Evolutionary conservation across 2,888 invertebrate species (phyloP), one percentile per base, ranked within the genome.

Genomic region (Adineta ricciae): DNA sequence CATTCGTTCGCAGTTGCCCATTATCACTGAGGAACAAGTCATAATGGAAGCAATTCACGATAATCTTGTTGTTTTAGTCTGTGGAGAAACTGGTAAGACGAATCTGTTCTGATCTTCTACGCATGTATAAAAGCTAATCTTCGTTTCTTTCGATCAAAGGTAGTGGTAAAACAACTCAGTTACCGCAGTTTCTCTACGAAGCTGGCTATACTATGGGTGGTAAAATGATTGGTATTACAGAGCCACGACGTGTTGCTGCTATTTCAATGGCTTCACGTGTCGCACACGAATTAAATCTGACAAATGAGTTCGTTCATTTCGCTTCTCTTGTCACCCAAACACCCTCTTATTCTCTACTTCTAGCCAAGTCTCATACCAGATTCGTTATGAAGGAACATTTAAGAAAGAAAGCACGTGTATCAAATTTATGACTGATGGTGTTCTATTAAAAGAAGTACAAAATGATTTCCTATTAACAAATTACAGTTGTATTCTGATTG

Each of bases 401-500:
- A 94, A 94, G 0, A 27, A 84, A 27, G 93, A 93, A 0, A 93
- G 94, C 8, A 99, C 99, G 0, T 94, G 93, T 90, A 95, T 99
- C 86, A 97, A 98, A 91, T 99, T 99, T 89, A 97, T 99, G 97
- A 99, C 99, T 14, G 99, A 99, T 90, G 93, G 99, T 90, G 97
- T 99, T 0, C 92, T 99, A 14, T 91, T 99, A 50, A 96, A 95
- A 90, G 97, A 97, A 91, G 93, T 96, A 82, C 94, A 96, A 91
- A 92, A 92, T 84, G 93, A 89, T 84, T 72, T 84, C 52, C 56
- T 85, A 78, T 72, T 83, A 27, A 85, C 83, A 24, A 85, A 84
- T 88, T 97, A 97, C 90, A 96, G 96, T 0, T 96, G 95, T 0
- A 94, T 99, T 9, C 94, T 99, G 86, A 93, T 99, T 78, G 99